A percentile compares a stretch with the other conserved stretches of the same genome.
Evolutionary conservation across 2,888 invertebrate genomes (phyloP).

Genomic region (Nemotelus nigrinus): DNA sequence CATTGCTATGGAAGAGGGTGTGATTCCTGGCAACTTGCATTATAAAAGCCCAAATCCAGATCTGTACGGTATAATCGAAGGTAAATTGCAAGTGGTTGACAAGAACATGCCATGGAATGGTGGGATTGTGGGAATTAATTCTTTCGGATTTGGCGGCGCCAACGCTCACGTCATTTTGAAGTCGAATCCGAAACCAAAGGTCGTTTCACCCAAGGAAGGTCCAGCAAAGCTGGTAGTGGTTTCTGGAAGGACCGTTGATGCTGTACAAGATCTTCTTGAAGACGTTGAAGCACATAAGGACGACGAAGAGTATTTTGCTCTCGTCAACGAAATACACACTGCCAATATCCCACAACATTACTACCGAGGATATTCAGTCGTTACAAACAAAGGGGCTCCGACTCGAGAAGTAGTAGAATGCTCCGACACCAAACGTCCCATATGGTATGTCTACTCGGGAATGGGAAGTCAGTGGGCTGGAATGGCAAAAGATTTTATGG

Average conservation of each 20-base stretch:
- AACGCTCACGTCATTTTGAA: conserved; percentile 91
- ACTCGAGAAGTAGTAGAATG: conserved; percentile 67
- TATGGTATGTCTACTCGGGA: conserved; percentile 97
- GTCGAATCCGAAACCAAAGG: conserved; percentile 78
- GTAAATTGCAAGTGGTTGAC: conserved; percentile 89
- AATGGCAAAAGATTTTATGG: conserved; percentile 90
- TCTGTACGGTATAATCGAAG: conserved; percentile 90
- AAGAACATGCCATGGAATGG: conserved; percentile 86
- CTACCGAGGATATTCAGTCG: conserved; percentile 82
- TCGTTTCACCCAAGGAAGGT: conserved; percentile 68
- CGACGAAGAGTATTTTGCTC: conserved; percentile 79
- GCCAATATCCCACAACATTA: conserved; percentile 79
- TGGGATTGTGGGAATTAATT: conserved; percentile 92
- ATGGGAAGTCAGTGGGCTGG: conserved; percentile 99
- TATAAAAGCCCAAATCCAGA: conserved; percentile 87
- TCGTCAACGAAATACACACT: conserved; percentile 80
- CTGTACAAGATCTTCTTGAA: conserved; percentile 74
- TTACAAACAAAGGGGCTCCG: conserved; percentile 67
- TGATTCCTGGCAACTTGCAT: conserved; percentile 93
- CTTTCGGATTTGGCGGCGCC: conserved; percentile 98
- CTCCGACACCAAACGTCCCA: conserved; percentile 75
- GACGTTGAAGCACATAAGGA: conserved; percentile 70
- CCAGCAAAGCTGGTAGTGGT: conserved; percentile 77
- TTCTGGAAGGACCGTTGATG: conserved; percentile 87
- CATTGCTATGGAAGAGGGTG: conserved; percentile 90